A percentile compares a stretch with the other conserved stretches of the same genome.
Evolutionary conservation across 1,140 invertebrate species (phyloP).

Genomic region (Adoxophyes honmai): DNA sequence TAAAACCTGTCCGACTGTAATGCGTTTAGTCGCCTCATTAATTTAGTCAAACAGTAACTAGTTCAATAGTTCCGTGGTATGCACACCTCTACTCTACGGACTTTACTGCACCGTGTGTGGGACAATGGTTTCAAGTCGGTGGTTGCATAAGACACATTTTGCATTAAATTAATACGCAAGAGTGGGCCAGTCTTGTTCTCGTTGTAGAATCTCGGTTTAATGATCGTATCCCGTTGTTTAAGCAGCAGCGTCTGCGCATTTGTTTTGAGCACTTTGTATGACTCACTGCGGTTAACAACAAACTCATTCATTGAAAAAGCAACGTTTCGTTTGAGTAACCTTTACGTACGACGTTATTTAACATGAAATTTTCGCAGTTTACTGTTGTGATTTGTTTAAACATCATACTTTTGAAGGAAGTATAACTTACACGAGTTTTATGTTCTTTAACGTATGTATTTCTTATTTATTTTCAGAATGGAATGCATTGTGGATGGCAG

Average conservation of each 20-base stretch:
- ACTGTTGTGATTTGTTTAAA: background rate
- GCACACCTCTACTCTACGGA: conserved; percentile 10
- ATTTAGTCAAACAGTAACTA: conserved; percentile 19
- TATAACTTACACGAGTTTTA: conserved; percentile 16
- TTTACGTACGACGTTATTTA: conserved; percentile 19
- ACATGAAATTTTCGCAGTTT: conserved; percentile 9
- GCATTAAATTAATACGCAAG: background rate
- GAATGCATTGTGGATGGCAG: conserved; percentile 81
- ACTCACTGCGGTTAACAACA: conserved; percentile 62
- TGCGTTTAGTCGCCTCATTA: conserved; percentile 14
- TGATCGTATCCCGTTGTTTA: conserved; percentile 62
- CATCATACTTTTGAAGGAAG: conserved; percentile 15
- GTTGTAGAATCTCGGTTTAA: conserved; percentile 67
- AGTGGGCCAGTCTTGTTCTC: background rate
- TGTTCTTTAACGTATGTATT: conserved; percentile 10
- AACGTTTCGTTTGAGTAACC: conserved; percentile 42
- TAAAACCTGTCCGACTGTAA: conserved; percentile 18
- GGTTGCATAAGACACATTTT: background rate
- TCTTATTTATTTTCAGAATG: conserved; percentile 78
- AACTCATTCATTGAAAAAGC: conserved; percentile 59
- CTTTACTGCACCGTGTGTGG: conserved; percentile 14
- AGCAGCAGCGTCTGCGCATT: conserved; percentile 54
- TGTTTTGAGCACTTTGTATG: conserved; percentile 56
- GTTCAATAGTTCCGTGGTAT: conserved; percentile 28
- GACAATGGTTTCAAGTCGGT: background rate